Conservation (phyloP, 2,797 vertebrate genomes). For the Sternotherus odoratus region DNA sequence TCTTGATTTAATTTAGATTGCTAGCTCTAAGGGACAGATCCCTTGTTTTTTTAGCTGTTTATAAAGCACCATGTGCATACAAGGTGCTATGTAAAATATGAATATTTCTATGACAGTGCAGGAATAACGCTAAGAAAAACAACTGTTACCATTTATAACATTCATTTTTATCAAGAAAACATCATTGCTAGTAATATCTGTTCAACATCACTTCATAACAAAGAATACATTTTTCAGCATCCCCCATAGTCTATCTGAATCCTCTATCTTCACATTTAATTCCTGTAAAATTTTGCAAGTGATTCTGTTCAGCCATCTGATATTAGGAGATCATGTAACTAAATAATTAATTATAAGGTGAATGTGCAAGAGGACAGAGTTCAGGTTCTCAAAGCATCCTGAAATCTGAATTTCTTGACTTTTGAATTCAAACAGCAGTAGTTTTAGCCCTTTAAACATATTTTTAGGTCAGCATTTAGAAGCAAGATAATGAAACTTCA, state of each 20-base stretch:
- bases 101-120: too few species aligned
- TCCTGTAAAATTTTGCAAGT: neutral
- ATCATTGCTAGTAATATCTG: neutral
- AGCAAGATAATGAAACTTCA: neutral
- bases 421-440: neutral
- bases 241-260: neutral
- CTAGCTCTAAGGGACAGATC: neutral
- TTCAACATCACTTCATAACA: neutral
- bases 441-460: neutral
- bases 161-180: neutral
- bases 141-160: too few species aligned
- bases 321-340: neutral
- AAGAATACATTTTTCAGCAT: neutral
- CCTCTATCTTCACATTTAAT: slow-evolving; percentile 13
- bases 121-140: too few species aligned
- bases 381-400: neutral
- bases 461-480: neutral
- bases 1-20: neutral
- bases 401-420: neutral
- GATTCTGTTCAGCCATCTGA: neutral
- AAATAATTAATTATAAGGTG: neutral
- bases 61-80: too few species aligned
- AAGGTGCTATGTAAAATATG: too few species aligned
- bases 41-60: too few species aligned
- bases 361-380: neutral